Conservation (phyloP, 2,888 invertebrate genomes). For the Sylvicola cinctus region DNA sequence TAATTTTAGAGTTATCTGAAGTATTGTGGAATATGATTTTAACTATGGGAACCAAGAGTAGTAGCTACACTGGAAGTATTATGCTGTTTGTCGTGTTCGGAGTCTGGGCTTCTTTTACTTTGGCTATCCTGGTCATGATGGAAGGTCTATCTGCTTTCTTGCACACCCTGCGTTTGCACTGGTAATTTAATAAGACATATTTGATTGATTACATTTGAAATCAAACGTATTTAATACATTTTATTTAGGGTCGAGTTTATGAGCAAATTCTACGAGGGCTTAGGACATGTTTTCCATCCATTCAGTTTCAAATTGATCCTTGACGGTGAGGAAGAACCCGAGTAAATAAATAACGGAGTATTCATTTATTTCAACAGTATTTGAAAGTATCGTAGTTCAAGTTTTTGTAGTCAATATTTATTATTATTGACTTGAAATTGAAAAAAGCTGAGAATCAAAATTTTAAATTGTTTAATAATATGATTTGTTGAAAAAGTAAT, state of each 20-base stretch:
- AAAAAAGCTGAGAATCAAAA: too few species aligned
- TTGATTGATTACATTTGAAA: too few species aligned
- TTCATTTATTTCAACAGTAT: neutral
- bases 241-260: conserved; percentile 50
- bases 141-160: conserved; percentile 97
- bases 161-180: conserved; percentile 93
- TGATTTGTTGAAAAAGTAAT: too few species aligned
- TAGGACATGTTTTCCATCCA: conserved; percentile 56
- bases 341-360: neutral
- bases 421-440: too few species aligned
- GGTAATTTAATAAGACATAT: conserved; percentile 32
- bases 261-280: conserved; percentile 67
- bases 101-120: conserved; percentile 76
- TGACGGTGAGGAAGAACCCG: conserved; percentile 29
- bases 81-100: conserved; percentile 67
- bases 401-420: too few species aligned
- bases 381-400: too few species aligned
- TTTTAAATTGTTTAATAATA: too few species aligned
- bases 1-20: conserved; percentile 48
- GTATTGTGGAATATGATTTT: conserved; percentile 92
- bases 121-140: conserved; percentile 93
- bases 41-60: conserved; percentile 41
- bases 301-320: conserved; percentile 56
- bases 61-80: conserved; percentile 43
- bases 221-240: too few species aligned